Evolutionary conservation across 2,113 vertebrate genomes (phyloP).

Genomic region (Beaufortia kweichowensis): DNA sequence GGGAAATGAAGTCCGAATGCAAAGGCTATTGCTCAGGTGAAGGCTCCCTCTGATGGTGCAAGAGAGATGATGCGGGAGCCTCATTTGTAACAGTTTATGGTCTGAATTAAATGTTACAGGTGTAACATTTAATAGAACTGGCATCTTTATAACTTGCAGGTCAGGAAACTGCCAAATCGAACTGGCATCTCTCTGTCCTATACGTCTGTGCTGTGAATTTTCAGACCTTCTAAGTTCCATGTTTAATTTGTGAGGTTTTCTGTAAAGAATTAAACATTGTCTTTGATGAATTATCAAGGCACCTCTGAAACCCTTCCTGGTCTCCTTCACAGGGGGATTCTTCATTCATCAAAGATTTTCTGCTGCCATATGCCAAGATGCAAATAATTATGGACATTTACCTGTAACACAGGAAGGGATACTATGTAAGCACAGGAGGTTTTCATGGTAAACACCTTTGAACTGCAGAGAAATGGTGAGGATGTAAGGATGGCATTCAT

Average conservation of each 20-base stretch:
- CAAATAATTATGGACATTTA: slow-evolving; percentile 51
- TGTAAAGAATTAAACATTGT: slow-evolving; percentile 48
- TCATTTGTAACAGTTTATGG: too few species aligned
- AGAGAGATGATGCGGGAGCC: too few species aligned
- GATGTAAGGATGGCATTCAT: slow-evolving; percentile 9
- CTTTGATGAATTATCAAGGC: slow-evolving; percentile 63
- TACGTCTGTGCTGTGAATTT: slow-evolving; percentile 23
- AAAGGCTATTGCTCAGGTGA: too few species aligned
- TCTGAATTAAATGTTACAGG: slow-evolving; percentile 27
- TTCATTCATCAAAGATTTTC: slow-evolving; percentile 58
- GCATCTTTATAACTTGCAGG: background rate
- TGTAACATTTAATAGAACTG: too few species aligned
- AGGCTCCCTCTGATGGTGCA: too few species aligned
- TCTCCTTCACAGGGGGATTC: slow-evolving; percentile 29
- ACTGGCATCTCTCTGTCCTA: background rate
- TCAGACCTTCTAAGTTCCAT: background rate
- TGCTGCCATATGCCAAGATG: slow-evolving; percentile 34
- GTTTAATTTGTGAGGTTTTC: slow-evolving; percentile 26
- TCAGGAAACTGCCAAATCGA: slow-evolving; percentile 5
- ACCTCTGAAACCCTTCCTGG: slow-evolving; percentile 48
- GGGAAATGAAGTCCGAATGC: too few species aligned
- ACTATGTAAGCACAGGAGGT: slow-evolving; percentile 27
- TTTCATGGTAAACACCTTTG: slow-evolving; percentile 56
- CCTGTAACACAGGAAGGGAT: slow-evolving; percentile 46
- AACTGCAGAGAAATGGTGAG: slow-evolving; percentile 56